These are phyloP conservation scores for Lepetodrilus schrolli DNA, from an alignment of 2,888 invertebrate genomes.

Conservation along the genomic window DNA sequence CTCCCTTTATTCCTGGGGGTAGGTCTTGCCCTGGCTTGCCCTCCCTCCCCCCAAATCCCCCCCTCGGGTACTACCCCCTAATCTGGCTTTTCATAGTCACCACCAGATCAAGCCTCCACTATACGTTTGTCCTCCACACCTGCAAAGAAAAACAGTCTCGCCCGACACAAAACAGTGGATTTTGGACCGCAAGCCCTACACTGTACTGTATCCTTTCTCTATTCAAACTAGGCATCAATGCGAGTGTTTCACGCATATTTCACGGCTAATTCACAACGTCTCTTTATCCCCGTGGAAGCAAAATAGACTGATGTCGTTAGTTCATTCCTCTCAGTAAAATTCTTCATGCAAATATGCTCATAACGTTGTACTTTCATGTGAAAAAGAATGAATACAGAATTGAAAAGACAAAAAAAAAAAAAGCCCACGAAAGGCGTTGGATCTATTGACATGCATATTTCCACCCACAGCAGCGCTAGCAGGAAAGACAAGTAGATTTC, in stretches of 20 bases:
- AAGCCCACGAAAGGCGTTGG: background rate
- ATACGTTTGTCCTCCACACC: background rate
- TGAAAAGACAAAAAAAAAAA: background rate
- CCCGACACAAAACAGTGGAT: conserved; percentile 9
- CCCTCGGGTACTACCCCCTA: no score
- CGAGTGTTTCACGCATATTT: conserved; percentile 21
- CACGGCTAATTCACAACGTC: conserved; percentile 6
- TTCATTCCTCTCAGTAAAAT: conserved; percentile 19
- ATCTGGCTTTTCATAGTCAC: conserved; percentile 18
- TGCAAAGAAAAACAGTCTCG: background rate
- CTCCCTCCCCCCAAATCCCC: no score
- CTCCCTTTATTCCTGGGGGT: background rate
- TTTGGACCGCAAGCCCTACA: conserved; percentile 17
- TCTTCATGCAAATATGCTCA: conserved; percentile 13
- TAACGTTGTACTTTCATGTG: background rate
- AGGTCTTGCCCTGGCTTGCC: background rate
- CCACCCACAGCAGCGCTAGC: background rate
- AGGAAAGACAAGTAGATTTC: background rate
- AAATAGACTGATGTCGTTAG: conserved; percentile 22
- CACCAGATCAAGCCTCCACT: no score
- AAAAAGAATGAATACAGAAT: conserved; percentile 9
- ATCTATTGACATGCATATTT: conserved; percentile 13
- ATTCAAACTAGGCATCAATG: background rate
- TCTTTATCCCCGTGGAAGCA: conserved; percentile 2
- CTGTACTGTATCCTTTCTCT: background rate